Conservation (phyloP, 2,888 invertebrate species). For the Melieria omissa region DNA sequence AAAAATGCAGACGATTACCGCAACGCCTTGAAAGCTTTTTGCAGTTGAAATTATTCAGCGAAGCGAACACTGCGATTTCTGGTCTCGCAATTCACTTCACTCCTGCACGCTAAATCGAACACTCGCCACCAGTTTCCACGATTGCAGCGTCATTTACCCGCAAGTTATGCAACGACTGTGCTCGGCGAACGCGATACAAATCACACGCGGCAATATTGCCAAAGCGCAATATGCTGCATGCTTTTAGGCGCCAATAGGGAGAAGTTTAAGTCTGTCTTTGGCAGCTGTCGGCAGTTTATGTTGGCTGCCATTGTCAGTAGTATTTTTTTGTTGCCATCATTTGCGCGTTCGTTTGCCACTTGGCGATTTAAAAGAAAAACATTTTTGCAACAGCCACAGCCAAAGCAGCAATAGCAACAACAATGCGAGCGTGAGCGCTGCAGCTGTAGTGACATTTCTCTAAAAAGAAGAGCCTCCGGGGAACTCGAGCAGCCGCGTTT, state of each 20-base stretch:
- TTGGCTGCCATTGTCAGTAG: not conserved
- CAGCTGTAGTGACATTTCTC: not conserved
- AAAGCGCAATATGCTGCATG: constrained; percentile 39
- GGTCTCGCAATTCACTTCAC: too few relatives aligned
- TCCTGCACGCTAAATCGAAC: too few relatives aligned
- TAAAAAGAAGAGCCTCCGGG: constrained; percentile 50
- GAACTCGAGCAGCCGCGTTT: constrained; percentile 49
- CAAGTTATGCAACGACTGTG: too few relatives aligned
- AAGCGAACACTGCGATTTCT: too few relatives aligned
- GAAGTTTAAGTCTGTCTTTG: constrained; percentile 31
- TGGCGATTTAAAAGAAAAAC: constrained; percentile 8
- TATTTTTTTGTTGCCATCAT: not conserved
- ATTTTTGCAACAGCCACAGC: not conserved
- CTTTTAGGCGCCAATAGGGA: constrained; percentile 45
- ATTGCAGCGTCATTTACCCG: too few relatives aligned
- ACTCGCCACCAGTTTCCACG: too few relatives aligned
- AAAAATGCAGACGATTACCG: too few relatives aligned
- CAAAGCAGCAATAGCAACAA: constrained; percentile 18
- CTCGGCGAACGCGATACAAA: too few relatives aligned
- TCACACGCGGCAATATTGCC: not conserved
- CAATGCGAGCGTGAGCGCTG: constrained; percentile 11
- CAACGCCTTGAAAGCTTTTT: too few relatives aligned
- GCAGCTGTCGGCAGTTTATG: constrained; percentile 1
- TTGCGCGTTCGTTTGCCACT: not conserved
- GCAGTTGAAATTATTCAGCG: too few relatives aligned